Percentiles rank a stretch among this genome's conserved stretches.
Evolutionary conservation across 2,113 vertebrate genomes (phyloP).

Genomic region (Macrotis lagotis): DNA sequence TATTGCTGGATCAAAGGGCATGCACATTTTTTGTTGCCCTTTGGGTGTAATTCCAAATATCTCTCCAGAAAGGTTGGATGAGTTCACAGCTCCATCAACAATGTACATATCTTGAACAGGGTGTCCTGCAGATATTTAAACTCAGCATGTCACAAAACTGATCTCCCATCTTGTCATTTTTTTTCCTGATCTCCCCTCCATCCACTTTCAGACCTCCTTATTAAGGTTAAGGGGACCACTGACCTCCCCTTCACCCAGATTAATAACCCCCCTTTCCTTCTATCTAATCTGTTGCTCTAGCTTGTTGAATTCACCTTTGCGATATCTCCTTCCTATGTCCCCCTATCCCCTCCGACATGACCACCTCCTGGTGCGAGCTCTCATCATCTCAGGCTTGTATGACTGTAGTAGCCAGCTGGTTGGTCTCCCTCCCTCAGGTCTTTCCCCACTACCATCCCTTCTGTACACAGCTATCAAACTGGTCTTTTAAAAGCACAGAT

Average conservation of each 20-base stretch:
- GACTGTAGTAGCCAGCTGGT: background rate
- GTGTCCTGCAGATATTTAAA: background rate
- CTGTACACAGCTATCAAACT: background rate
- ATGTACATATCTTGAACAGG: background rate
- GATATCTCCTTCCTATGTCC: background rate
- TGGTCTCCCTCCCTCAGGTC: background rate
- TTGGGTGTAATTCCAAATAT: too few species aligned
- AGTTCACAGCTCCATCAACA: too few species aligned
- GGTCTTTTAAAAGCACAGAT: background rate
- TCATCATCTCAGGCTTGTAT: too few species aligned
- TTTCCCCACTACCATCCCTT: background rate
- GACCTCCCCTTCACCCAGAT: background rate
- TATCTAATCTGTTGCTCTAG: background rate
- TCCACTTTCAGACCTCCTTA: background rate
- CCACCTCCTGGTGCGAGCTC: too few species aligned
- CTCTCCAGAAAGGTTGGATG: too few species aligned
- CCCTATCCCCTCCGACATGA: too few species aligned
- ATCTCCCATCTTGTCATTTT: background rate
- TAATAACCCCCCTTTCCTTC: background rate
- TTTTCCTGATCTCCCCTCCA: too few species aligned
- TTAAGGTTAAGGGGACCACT: background rate
- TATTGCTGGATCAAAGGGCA: too few species aligned
- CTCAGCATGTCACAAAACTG: background rate
- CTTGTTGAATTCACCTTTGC: background rate
- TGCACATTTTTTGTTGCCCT: too few species aligned